Evolutionary conservation across 1,140 invertebrate genomes (phyloP), one percentile per base, ranked within the genome.

Genomic region (Aricia agestis): DNA sequence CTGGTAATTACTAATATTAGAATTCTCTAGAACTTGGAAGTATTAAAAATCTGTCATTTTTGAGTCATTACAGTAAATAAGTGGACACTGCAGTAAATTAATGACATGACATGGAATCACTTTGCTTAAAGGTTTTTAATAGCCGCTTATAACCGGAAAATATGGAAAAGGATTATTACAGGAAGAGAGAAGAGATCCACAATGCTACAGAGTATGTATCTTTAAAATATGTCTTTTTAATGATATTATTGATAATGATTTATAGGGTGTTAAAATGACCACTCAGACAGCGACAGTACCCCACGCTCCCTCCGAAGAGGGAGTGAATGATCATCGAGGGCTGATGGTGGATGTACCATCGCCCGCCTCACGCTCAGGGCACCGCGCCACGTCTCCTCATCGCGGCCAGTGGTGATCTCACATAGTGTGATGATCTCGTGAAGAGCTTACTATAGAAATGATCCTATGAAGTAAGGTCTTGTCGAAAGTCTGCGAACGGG

Each of bases 391-490:
- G 71, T 75, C 79, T 81, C 79, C 42, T 81, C 79, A 76, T 74
- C 80, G 76, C 66, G 78, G 68, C 74, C 77, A 71, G 69, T 25
- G 19, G 32, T 31, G n/a, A 61, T 72, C 78, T 77, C 76, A 76
- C 74, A 69, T 76, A 69, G 41, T 75, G 77, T 77, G 76, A 74
- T 69, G 67, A 69, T 74, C 76, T 76, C 63, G 72, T 73, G 74
- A 76, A 76, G 75, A 80, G 73, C 75, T 80, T 82, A 82, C 79
- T 81, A 82, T 82, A 82, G 81, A 81, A 82, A 82, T 80, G 81
- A 80, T 81, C 78, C 81, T 82, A 82, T 82, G 80, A 82, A 82
- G 80, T 80, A 80, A 82, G 74, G 79, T 72, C 78, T 80, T 80
- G 25, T 5, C 66, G 66, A 58, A 58, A 19, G 0, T 10, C 5